Conservation (phyloP, 2,113 vertebrate species). For the Rhagologus leucostigma region DNA sequence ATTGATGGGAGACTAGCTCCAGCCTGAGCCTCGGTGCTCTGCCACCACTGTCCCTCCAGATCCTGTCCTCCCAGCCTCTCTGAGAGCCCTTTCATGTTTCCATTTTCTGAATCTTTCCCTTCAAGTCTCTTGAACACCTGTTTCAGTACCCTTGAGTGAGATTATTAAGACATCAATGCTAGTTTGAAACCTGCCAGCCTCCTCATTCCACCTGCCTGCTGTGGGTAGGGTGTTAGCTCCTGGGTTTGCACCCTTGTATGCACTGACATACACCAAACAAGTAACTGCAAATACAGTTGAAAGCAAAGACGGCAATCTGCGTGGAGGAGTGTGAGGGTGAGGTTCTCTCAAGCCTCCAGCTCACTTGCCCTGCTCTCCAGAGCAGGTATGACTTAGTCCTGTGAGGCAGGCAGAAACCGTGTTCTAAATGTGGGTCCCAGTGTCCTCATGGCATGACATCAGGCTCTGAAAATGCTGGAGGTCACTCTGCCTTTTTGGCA, state of each 20-base stretch:
- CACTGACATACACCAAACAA: background rate
- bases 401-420: background rate
- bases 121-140: background rate
- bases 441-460: background rate
- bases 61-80: background rate
- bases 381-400: background rate
- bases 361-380: background rate
- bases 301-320: background rate
- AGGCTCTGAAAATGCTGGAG: background rate
- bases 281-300: background rate
- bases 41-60: background rate
- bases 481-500: background rate
- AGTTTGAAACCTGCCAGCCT: background rate
- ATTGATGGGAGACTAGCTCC: background rate
- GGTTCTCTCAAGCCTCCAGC: background rate
- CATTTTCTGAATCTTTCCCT: background rate
- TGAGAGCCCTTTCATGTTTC: background rate
- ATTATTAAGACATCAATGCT: background rate
- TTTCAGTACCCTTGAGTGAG: background rate
- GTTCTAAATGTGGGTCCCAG: background rate
- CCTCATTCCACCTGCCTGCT: background rate
- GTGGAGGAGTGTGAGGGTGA: background rate
- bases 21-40: background rate
- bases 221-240: background rate
- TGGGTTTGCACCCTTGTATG: accelerated